Conservation (phyloP, 2,888 invertebrate genomes). For the Scaptomyza tumidula region DNA sequence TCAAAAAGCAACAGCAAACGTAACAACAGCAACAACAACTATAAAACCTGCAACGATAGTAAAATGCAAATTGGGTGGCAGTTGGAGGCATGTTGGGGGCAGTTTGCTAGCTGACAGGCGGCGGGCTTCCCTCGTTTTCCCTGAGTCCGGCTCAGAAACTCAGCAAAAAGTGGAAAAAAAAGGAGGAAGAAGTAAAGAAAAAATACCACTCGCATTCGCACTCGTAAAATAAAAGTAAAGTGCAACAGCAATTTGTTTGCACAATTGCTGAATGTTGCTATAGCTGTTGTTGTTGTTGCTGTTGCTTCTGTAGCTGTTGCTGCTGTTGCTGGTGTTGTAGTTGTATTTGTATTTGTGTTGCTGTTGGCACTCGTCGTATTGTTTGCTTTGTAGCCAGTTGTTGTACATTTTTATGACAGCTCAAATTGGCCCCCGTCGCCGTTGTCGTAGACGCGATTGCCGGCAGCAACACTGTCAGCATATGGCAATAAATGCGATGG, state of each 20-base stretch:
- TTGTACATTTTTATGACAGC: slow-evolving; percentile 79
- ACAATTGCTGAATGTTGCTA: slow-evolving; percentile 77
- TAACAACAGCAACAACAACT: slow-evolving; percentile 58
- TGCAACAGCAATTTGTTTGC: slow-evolving; percentile 80
- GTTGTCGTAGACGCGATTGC: slow-evolving; percentile 47
- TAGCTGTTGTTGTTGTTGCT: slow-evolving; percentile 55
- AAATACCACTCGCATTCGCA: slow-evolving; percentile 66
- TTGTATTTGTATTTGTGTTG: slow-evolving; percentile 48
- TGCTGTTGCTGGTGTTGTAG: slow-evolving; percentile 26
- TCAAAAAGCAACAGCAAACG: slow-evolving; percentile 67
- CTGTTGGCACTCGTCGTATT: slow-evolving; percentile 78
- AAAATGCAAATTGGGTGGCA: slow-evolving; percentile 76
- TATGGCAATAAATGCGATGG: slow-evolving; percentile 74
- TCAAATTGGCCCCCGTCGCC: slow-evolving; percentile 78
- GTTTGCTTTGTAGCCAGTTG: slow-evolving; percentile 78
- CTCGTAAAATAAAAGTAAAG: slow-evolving; percentile 80
- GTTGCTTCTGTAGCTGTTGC: slow-evolving; percentile 38
- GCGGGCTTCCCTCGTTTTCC: slow-evolving; percentile 56
- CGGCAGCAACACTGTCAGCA: slow-evolving; percentile 77
- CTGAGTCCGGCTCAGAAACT: slow-evolving; percentile 41
- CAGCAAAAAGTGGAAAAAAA: slow-evolving; percentile 7
- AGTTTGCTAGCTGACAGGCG: slow-evolving; percentile 55
- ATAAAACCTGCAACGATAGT: slow-evolving; percentile 80
- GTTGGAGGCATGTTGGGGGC: slow-evolving; percentile 29
- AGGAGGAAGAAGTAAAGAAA: slow-evolving; percentile 15